Conservation (phyloP, 2,888 invertebrate species). For the Shargacucullia verbasci region DNA sequence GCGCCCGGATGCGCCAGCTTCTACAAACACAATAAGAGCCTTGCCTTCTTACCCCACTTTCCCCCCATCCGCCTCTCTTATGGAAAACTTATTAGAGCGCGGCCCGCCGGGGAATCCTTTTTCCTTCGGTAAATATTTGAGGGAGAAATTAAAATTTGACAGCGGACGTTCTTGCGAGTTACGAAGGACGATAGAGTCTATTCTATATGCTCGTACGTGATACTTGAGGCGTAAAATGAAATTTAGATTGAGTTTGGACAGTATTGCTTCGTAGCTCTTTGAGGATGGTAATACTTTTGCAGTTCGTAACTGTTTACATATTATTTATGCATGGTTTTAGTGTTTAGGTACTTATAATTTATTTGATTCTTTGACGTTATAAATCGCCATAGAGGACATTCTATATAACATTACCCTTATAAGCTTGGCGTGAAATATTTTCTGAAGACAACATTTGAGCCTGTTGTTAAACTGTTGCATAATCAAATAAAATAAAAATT, state of each 20-base stretch:
- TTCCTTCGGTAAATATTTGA: slow-evolving; percentile 89
- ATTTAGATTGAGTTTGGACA: slow-evolving; percentile 87
- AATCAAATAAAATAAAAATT: too few species aligned
- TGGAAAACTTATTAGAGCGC: slow-evolving; percentile 89
- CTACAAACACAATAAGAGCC: slow-evolving; percentile 89
- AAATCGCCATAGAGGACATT: slow-evolving; percentile 17
- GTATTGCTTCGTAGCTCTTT: slow-evolving; percentile 69
- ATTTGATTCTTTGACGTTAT: slow-evolving; percentile 28
- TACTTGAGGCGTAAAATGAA: slow-evolving; percentile 88
- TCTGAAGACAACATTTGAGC: too few species aligned
- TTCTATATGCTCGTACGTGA: slow-evolving; percentile 86
- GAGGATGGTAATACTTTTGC: slow-evolving; percentile 58
- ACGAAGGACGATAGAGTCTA: slow-evolving; percentile 79
- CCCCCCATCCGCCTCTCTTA: slow-evolving; percentile 76
- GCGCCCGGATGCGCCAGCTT: slow-evolving; percentile 88
- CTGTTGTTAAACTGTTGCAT: too few species aligned
- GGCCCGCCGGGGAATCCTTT: slow-evolving; percentile 88
- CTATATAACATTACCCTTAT: background rate
- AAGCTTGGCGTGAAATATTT: too few species aligned
- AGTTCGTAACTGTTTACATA: slow-evolving; percentile 54
- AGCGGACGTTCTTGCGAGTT: slow-evolving; percentile 82
- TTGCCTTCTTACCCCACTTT: slow-evolving; percentile 76
- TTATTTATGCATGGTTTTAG: slow-evolving; percentile 55
- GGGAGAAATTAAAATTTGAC: slow-evolving; percentile 89
- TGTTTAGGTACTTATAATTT: slow-evolving; percentile 35